phyloP scores from a whole-genome alignment of 2,888 invertebrate species.

The Isoperla grammatica region DNA sequence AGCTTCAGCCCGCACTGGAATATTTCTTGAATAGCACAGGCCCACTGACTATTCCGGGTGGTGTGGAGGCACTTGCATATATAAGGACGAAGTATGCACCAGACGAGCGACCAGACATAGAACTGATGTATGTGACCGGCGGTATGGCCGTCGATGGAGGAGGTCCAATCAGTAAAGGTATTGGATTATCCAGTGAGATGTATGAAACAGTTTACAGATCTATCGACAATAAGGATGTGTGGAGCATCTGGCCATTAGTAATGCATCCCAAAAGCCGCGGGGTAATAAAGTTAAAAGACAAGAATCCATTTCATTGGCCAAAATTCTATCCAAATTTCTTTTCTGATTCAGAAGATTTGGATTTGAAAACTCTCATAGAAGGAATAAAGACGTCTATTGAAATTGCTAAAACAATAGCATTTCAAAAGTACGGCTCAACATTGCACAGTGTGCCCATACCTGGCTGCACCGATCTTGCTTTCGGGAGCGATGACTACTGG shows the following conservation, averaged over 20 bases:
- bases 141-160: slow-evolving; percentile 49
- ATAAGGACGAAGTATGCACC: slow-evolving; percentile 51
- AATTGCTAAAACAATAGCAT: slow-evolving; percentile 46
- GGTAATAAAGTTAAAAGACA: slow-evolving; percentile 48
- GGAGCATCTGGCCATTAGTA: slow-evolving; percentile 59
- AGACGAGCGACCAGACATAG: slow-evolving; percentile 60
- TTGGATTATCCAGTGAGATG: slow-evolving; percentile 42
- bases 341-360: slow-evolving; percentile 49
- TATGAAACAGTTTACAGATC: slow-evolving; percentile 44
- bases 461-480: slow-evolving; percentile 52
- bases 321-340: slow-evolving; percentile 60
- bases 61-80: slow-evolving; percentile 61
- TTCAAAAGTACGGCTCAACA: slow-evolving; percentile 52
- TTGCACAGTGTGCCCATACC: slow-evolving; percentile 51
- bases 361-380: slow-evolving; percentile 42
- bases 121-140: slow-evolving; percentile 54
- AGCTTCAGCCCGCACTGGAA: slow-evolving; percentile 39
- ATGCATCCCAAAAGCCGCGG: slow-evolving; percentile 58
- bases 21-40: slow-evolving; percentile 52
- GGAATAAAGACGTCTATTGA: slow-evolving; percentile 51
- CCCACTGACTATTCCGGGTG: slow-evolving; percentile 57
- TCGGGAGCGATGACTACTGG: slow-evolving; percentile 63
- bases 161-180: slow-evolving; percentile 39
- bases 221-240: slow-evolving; percentile 40
- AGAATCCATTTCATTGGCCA: slow-evolving; percentile 54